These are phyloP conservation scores for Drosophila nasuta DNA, from an alignment of 1,140 invertebrate species.

Conservation along the genomic window DNA sequence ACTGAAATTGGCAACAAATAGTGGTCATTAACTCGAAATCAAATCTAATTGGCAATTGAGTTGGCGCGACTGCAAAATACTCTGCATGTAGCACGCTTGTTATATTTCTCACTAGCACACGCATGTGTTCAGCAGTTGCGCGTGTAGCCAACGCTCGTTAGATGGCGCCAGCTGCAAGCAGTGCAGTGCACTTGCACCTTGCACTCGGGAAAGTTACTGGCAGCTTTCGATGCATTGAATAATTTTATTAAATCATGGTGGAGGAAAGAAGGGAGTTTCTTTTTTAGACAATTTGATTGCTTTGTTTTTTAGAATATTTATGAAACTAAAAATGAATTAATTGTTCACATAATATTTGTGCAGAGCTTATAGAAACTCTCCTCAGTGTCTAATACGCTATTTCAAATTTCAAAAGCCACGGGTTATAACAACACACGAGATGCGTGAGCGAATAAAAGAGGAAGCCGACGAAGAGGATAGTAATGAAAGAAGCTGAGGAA, in stretches of 20 bases:
- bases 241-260: neutral
- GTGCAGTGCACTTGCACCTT: neutral
- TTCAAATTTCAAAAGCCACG: neutral
- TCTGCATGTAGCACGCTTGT: neutral
- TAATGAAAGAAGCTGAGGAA: neutral
- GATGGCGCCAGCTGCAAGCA: slow-evolving; percentile 4
- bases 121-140: neutral
- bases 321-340: no score
- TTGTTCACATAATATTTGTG: no score
- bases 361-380: no score
- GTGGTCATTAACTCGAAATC: slow-evolving; percentile 55
- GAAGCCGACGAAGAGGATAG: neutral
- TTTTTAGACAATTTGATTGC: no score
- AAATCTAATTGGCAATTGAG: neutral
- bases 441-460: neutral
- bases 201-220: neutral
- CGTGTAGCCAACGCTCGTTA: neutral
- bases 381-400: no score
- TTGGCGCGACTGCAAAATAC: neutral
- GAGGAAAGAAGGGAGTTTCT: no score
- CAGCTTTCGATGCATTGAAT: no score
- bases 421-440: neutral
- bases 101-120: no score
- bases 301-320: no score
- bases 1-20: slow-evolving; percentile 63